A percentile compares a stretch with the other conserved stretches of the same genome.
These are phyloP conservation scores for Cladopsammia gracilis DNA, from an alignment of 64 coral and sea anemone genomes.

Conservation along the genomic window DNA sequence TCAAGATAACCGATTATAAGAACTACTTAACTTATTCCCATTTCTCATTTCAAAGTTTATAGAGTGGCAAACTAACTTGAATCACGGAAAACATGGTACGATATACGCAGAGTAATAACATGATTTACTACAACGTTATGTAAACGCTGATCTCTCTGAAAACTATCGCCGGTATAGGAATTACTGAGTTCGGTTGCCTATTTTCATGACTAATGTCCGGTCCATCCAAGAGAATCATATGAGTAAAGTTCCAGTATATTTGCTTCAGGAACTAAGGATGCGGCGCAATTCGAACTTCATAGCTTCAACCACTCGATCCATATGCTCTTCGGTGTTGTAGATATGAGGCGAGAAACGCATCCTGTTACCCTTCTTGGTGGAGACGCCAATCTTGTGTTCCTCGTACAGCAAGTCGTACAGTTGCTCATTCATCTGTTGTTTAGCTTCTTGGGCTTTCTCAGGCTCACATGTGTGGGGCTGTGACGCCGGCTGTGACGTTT, in stretches of 20 bases:
- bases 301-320: background rate
- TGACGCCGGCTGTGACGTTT: background rate
- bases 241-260: too few species aligned
- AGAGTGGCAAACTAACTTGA: too few species aligned
- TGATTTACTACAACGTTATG: too few species aligned
- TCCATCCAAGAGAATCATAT: background rate
- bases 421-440: background rate
- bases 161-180: background rate
- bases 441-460: background rate
- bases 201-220: background rate
- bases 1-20: too few species aligned
- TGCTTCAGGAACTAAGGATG: too few species aligned
- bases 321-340: slow-evolving; percentile 7
- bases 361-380: background rate
- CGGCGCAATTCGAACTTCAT: background rate
- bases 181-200: background rate
- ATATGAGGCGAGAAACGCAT: slow-evolving; percentile 10
- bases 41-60: too few species aligned
- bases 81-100: too few species aligned
- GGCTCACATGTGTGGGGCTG: background rate
- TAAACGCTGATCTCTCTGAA: too few species aligned
- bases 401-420: background rate
- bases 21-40: too few species aligned
- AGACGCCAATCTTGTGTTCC: slow-evolving; percentile 24
- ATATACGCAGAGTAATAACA: too few species aligned